Evolutionary conservation across 2,888 invertebrate genomes (phyloP), one percentile per base, ranked within the genome.

Genomic region (Aquatica leii): DNA sequence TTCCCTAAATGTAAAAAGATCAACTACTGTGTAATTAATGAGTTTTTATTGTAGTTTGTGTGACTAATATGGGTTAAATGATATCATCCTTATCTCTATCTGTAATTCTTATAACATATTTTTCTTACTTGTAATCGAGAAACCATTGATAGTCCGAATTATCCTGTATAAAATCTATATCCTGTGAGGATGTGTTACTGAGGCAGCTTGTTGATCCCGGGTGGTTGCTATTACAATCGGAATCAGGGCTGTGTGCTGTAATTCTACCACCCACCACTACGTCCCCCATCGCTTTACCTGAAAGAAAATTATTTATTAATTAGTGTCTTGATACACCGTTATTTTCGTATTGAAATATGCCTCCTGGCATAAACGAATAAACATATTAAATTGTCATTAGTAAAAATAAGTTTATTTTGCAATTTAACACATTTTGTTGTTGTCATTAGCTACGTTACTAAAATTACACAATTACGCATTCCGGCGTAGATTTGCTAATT

Each of bases 141-240:
- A 93, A 93, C 94, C 94, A 94, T 82, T 94, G 92, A 81, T 94
- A 94, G 76, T 94, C 94, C 75, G 92, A 92, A 85, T 93, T 94
- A 83, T 94, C 94, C 83, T 90, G 90, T 73, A 90, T 86, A 80
- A 90, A 91, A 79, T 90, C 90, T 49, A 84, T 81, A 76, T 86
- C 86, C 71, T 85, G 86, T 34, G 85, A 84, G 57, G 85, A 85
- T 54, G 85, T 84, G 73, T 84, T 85, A 71, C 82, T 82, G 57
- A 82, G 75, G 67, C 78, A 80, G 70, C 80, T 81, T 59, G 76
- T 77, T 49, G 79, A 80, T 58, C 78, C 77, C 40, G 77, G 80
- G 68, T 79, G 80, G 73, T 81, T 81, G 77, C 85, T 86, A 79
- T 87, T 87, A 77, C 86, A 86, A 76, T 87, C 86, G 59, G 86